A percentile compares a stretch with the other conserved stretches of the same genome.
Conservation (phyloP, 2,797 vertebrate species). For the Ctenopoma kingsleyae region DNA sequence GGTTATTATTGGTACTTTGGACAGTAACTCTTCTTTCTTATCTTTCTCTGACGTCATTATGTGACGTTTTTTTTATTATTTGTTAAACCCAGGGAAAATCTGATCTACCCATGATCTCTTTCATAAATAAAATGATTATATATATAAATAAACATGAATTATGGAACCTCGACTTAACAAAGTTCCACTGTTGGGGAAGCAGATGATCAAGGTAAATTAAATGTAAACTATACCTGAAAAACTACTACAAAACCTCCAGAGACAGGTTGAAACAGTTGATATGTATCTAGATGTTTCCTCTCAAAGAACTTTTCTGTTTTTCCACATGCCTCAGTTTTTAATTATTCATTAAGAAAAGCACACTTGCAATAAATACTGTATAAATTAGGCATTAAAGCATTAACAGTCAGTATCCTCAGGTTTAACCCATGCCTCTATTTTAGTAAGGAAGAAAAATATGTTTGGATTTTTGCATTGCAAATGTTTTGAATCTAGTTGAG, state of each 20-base stretch:
- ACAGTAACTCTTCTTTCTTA: too few relatives aligned
- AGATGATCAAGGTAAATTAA: neutral
- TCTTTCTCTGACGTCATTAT: too few relatives aligned
- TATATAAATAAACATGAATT: too few relatives aligned
- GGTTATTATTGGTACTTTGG: too few relatives aligned
- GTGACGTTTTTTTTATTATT: too few relatives aligned
- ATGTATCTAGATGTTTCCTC: neutral
- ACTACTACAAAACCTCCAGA: neutral
- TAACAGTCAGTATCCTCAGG: neutral
- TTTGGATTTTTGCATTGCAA: neutral
- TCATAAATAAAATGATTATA: too few relatives aligned
- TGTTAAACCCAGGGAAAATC: too few relatives aligned
- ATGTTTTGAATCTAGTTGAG: conserved; percentile 1
- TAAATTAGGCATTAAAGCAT: conserved; percentile 17
- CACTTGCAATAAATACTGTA: neutral
- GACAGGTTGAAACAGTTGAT: neutral
- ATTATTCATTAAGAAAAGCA: conserved; percentile 22
- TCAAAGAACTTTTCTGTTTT: neutral
- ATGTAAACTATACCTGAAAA: too few relatives aligned
- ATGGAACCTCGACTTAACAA: too few relatives aligned
- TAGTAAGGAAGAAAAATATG: neutral
- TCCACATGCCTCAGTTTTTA: neutral
- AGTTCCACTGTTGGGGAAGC: neutral
- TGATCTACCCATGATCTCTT: too few relatives aligned
- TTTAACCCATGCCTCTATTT: neutral